Evolutionary conservation across 2,113 vertebrate species (phyloP).

Genomic region (Bujurquina vittata): DNA sequence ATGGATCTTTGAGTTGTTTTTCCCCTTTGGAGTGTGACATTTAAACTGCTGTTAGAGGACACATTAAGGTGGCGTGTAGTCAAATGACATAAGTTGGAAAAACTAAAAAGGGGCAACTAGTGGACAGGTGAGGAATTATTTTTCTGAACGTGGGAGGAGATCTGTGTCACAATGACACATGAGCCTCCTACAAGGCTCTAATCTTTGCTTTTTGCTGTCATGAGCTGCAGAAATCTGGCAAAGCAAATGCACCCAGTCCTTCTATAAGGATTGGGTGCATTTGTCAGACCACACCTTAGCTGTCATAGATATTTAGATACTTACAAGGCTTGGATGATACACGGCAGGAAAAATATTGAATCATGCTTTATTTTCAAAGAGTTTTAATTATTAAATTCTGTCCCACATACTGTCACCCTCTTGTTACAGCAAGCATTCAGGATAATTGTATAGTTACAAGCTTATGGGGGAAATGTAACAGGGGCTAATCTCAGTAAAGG

Average conservation of each 20-base stretch:
- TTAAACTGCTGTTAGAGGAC: not conserved
- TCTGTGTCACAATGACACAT: not conserved
- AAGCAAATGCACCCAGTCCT: not conserved
- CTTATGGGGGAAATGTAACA: slow-evolving; percentile 14
- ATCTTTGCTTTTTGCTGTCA: not conserved
- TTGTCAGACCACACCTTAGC: not conserved
- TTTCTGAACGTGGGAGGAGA: not conserved
- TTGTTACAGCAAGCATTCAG: not conserved
- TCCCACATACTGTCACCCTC: not conserved
- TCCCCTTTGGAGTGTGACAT: not conserved
- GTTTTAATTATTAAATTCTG: not conserved
- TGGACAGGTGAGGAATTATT: not conserved
- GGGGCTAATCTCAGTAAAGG: slow-evolving; percentile 16
- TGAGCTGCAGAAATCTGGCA: not conserved
- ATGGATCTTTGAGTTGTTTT: not conserved
- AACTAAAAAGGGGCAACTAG: too few relatives aligned
- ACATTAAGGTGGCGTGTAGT: not conserved
- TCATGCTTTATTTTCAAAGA: not conserved
- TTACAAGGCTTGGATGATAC: not conserved
- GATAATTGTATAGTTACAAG: not conserved
- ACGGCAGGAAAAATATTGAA: not conserved
- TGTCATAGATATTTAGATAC: not conserved
- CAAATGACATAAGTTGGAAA: too few relatives aligned
- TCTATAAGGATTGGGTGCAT: not conserved
- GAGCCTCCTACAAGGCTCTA: not conserved